phyloP scores from a whole-genome alignment of 2,888 invertebrate species.

The Metacarcinus magister region DNA sequence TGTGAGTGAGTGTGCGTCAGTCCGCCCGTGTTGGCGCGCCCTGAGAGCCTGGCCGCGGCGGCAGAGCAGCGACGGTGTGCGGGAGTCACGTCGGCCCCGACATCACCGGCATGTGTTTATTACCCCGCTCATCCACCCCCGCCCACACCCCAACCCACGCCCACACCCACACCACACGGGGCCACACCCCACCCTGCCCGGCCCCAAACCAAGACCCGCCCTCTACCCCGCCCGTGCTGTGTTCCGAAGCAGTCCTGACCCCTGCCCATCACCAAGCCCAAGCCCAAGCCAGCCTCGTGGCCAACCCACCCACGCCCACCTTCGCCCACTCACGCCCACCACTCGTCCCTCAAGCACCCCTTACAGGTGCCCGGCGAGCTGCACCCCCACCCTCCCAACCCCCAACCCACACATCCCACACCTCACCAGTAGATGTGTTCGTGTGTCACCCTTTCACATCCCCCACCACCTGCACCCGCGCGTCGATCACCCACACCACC shows the following conservation, averaged over 20 bases:
- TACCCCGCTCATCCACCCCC: background rate
- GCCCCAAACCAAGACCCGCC: background rate
- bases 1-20: too few species aligned
- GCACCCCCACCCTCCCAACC: background rate
- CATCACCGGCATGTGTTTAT: background rate
- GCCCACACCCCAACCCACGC: background rate
- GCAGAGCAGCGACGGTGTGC: background rate
- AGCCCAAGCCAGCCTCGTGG: background rate
- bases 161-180: background rate
- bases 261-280: constrained; percentile 12
- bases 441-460: constrained; percentile 60
- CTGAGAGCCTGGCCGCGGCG: background rate
- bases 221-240: constrained; percentile 44
- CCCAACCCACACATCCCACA: background rate
- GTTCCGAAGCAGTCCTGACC: background rate
- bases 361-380: constrained; percentile 23
- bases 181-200: background rate
- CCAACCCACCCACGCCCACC: background rate
- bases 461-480: constrained; percentile 65
- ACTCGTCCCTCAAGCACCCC: background rate
- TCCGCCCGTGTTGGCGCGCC: too few species aligned
- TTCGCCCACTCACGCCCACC: background rate
- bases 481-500: constrained; percentile 86
- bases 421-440: constrained; percentile 63
- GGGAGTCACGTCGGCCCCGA: background rate